Percentiles rank a stretch among this genome's conserved stretches.
These are phyloP conservation scores for Nephrotoma appendiculata DNA, from an alignment of 2,888 invertebrate genomes.

Conservation along the genomic window DNA sequence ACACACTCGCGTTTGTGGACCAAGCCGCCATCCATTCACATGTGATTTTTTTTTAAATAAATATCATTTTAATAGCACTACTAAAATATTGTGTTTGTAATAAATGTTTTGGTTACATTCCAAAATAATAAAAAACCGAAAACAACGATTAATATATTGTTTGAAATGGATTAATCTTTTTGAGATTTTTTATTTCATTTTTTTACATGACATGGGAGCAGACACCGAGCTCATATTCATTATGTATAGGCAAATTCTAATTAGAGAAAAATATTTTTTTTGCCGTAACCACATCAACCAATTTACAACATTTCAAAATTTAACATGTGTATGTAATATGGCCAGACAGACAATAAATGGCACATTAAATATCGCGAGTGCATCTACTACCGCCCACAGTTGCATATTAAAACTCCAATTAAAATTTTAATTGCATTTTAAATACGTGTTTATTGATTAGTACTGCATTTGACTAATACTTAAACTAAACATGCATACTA, in stretches of 20 bases:
- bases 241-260: not conserved
- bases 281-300: no score
- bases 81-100: not conserved
- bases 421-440: not conserved
- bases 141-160: not conserved
- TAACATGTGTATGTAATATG: no score
- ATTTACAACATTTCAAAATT: no score
- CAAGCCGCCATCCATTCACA: not conserved
- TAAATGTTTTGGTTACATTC: not conserved
- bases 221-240: not conserved
- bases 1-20: not conserved
- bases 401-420: not conserved
- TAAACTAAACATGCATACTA: not conserved
- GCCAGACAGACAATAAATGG: no score
- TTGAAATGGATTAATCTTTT: not conserved
- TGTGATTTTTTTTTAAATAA: not conserved
- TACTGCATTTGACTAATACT: not conserved
- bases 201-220: not conserved
- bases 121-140: not conserved
- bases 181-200: not conserved
- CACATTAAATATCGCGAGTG: no score
- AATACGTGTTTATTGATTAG: not conserved
- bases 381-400: not conserved
- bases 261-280: no score
- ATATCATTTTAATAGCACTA: not conserved